These are phyloP conservation scores for Cyanoramphus novaezelandiae DNA, from an alignment of 2,113 vertebrate species.

Conservation along the genomic window DNA sequence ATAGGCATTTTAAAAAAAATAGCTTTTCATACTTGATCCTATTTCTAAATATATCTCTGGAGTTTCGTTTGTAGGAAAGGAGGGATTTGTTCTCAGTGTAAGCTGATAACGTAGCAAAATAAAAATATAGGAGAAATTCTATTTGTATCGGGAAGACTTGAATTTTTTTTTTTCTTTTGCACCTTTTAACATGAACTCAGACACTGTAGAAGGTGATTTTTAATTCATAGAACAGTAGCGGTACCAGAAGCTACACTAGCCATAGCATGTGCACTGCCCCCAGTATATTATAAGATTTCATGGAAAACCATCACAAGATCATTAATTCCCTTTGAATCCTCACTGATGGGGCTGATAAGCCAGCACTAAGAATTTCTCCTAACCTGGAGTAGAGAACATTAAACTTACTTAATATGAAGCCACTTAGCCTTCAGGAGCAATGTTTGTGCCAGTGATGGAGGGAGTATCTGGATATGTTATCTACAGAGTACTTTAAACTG, in stretches of 20 bases:
- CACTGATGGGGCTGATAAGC: neutral
- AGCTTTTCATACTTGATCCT: slow-evolving; percentile 27
- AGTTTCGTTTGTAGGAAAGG: slow-evolving; percentile 35
- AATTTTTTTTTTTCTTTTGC: neutral
- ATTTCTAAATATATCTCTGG: slow-evolving; percentile 55
- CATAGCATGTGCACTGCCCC: neutral
- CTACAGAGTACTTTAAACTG: neutral
- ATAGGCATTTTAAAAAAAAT: neutral
- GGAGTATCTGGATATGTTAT: fast-evolving
- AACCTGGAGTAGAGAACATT: neutral
- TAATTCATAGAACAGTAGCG: neutral
- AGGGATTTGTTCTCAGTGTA: neutral
- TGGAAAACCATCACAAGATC: fast-evolving
- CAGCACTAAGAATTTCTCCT: neutral
- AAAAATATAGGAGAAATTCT: slow-evolving; percentile 23
- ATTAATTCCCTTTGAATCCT: neutral
- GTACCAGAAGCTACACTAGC: neutral
- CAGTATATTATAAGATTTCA: neutral
- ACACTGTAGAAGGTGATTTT: neutral
- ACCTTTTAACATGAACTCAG: neutral
- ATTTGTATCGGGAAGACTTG: neutral
- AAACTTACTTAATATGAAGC: neutral
- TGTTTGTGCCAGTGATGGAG: neutral
- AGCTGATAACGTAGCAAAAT: slow-evolving; percentile 24
- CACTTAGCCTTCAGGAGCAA: neutral